Evolutionary conservation across 2,797 vertebrate species (phyloP), one percentile per base, ranked within the genome.

Genomic region (Aeoliscus strigatus): DNA sequence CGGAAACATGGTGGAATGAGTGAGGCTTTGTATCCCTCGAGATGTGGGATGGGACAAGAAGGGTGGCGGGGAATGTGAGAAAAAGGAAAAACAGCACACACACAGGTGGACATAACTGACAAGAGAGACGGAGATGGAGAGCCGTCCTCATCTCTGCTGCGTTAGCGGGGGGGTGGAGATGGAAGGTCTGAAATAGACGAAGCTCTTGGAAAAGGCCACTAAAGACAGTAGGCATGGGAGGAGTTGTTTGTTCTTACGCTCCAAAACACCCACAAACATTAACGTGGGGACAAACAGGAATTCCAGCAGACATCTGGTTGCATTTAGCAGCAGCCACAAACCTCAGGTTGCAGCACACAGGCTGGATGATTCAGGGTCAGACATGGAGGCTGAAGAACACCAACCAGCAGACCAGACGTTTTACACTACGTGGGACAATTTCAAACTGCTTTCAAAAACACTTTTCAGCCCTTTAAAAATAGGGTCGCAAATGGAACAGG

Each of bases 291-390:
- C 30, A 8, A 14, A 11, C 28, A 47, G 21, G 27, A 61, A 17
- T 10, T 30, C 39, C 11, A 27, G 39, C 15, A 26, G 17, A 72
- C 73, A 73, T 69, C 70, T 82, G 75, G 36, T 33, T 48, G 36
- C 51, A 44, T 60, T 79, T 70, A 73, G 43, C 46, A 16, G 12
- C n/a, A 8, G 17, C 70, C 63, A n/a, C 63, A 71, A 73, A 70
- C 63, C 65, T 56, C 57, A 52, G 38, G 39, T 39, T 43, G 24
- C 14, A 31, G 35, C 24, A 24, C 49, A 27, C 40, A 16, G 45
- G 42, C 27, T 27, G 13, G 36, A 40, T 42, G 34, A 56, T 31
- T 30, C 14, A 0, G 33, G 35, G 12, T 49, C 47, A 40, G 56
- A 2, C 5, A 13, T 24, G 13, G 28, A 14, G 34, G 8, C 18